Conservation (phyloP, 2,797 vertebrate species). For the Spinus olivaceus region DNA sequence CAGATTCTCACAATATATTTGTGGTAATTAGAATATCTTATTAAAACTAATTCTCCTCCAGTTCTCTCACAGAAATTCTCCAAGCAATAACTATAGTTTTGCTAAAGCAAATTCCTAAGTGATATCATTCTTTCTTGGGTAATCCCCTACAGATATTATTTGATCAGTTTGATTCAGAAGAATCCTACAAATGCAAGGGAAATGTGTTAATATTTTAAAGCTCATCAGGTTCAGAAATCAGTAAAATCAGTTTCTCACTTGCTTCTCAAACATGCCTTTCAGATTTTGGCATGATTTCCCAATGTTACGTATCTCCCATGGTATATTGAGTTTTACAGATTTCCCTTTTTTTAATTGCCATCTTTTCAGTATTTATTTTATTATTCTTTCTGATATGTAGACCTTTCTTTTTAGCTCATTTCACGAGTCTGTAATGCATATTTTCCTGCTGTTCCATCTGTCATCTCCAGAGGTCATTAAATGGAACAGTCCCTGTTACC, state of each 20-base stretch:
- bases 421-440: not conserved
- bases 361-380: not conserved
- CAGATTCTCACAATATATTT: not conserved
- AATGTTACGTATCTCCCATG: not conserved
- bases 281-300: not conserved
- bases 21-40: slow-evolving; percentile 4
- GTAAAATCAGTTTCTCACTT: not conserved
- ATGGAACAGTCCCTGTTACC: not conserved
- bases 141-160: not conserved
- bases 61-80: not conserved
- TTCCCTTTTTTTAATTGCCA: not conserved
- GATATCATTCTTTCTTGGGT: not conserved
- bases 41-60: not conserved
- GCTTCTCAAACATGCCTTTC: not conserved
- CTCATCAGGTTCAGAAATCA: not conserved
- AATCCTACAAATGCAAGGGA: not conserved
- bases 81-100: not conserved
- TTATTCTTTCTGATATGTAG: not conserved
- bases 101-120: slow-evolving; percentile 13
- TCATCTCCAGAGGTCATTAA: not conserved
- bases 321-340: not conserved
- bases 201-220: not conserved
- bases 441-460: not conserved
- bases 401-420: not conserved
- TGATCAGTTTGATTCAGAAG: not conserved